phyloP scores from a whole-genome alignment of 2,797 vertebrate genomes.

The Cyprinodon diabolis region DNA sequence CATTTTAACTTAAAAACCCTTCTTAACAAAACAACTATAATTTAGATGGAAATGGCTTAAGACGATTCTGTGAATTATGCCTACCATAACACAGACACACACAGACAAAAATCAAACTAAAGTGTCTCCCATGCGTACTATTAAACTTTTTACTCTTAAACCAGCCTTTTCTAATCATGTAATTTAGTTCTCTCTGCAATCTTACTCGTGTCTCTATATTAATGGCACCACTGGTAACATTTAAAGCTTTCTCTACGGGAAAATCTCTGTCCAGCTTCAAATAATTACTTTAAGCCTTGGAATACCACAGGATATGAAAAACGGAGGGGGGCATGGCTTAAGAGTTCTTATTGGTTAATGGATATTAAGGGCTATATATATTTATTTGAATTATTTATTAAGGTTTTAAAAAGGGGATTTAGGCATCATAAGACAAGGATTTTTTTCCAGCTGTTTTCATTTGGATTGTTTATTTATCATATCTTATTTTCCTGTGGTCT shows the following conservation, averaged over 20 bases:
- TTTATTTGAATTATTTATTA: slow-evolving; percentile 43
- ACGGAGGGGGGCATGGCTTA: slow-evolving; percentile 9
- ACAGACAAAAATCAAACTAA: neutral
- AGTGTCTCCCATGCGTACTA: neutral
- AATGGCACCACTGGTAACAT: slow-evolving; percentile 30
- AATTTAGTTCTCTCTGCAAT: slow-evolving; percentile 15
- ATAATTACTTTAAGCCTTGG: slow-evolving; percentile 51
- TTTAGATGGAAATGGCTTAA: slow-evolving; percentile 35
- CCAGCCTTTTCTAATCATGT: neutral
- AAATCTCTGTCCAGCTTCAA: slow-evolving; percentile 58
- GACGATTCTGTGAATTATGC: slow-evolving; percentile 32
- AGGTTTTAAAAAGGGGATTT: slow-evolving; percentile 4
- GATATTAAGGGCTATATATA: slow-evolving; percentile 2
- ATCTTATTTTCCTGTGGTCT: neutral
- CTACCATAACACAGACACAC: slow-evolving; percentile 9
- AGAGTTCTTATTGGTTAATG: slow-evolving; percentile 37
- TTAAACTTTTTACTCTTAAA: neutral
- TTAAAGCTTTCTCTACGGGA: slow-evolving; percentile 41
- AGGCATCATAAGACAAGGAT: slow-evolving; percentile 13
- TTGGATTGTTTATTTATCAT: neutral
- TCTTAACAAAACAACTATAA: slow-evolving; percentile 32
- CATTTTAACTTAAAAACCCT: slow-evolving; percentile 27
- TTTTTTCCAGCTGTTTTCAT: neutral
- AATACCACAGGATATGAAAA: slow-evolving; percentile 30
- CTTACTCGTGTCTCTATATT: slow-evolving; percentile 15